Percentiles rank a stretch among this genome's conserved stretches.
Conservation (phyloP, 2,113 vertebrate genomes). For the Poeciliopsis prolifica region DNA sequence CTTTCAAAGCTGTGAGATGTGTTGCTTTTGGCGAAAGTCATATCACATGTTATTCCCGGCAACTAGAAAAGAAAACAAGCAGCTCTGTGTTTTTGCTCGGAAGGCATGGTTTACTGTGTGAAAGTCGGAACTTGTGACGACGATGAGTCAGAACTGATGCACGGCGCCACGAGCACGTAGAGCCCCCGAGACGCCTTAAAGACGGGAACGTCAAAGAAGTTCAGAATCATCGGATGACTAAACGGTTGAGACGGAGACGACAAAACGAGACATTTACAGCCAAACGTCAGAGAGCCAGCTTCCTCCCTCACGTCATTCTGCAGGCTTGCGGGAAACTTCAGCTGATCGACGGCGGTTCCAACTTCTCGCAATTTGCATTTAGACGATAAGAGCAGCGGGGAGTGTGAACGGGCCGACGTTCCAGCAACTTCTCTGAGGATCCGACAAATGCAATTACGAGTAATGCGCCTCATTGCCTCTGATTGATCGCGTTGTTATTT, state of each 20-base stretch:
- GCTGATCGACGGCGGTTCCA: constrained; percentile 33
- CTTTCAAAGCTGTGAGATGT: background rate
- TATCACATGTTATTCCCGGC: background rate
- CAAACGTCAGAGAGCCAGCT: constrained; percentile 7
- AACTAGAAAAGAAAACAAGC: background rate
- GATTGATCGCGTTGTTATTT: constrained; percentile 56
- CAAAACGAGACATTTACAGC: constrained; percentile 1
- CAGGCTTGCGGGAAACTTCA: constrained; percentile 36
- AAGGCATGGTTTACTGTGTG: constrained; percentile 7
- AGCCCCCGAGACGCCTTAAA: constrained; percentile 38
- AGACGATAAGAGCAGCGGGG: constrained; percentile 56
- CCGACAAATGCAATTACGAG: constrained; percentile 62
- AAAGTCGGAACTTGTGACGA: constrained; percentile 42
- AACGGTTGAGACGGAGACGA: constrained; percentile 24
- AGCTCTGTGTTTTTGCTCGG: background rate
- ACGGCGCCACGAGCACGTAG: constrained; percentile 16
- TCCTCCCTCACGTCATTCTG: background rate
- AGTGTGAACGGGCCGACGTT: constrained; percentile 55
- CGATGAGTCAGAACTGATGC: constrained; percentile 42
- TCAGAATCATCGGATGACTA: constrained; percentile 4
- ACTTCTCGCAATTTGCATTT: constrained; percentile 64
- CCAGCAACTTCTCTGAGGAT: constrained; percentile 43
- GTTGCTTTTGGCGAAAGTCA: background rate
- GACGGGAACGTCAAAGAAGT: constrained; percentile 22
- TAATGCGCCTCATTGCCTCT: constrained; percentile 57